Evolutionary conservation across 2,797 vertebrate species (phyloP), one percentile per base, ranked within the genome.

Genomic region (Chaunax sp.): DNA sequence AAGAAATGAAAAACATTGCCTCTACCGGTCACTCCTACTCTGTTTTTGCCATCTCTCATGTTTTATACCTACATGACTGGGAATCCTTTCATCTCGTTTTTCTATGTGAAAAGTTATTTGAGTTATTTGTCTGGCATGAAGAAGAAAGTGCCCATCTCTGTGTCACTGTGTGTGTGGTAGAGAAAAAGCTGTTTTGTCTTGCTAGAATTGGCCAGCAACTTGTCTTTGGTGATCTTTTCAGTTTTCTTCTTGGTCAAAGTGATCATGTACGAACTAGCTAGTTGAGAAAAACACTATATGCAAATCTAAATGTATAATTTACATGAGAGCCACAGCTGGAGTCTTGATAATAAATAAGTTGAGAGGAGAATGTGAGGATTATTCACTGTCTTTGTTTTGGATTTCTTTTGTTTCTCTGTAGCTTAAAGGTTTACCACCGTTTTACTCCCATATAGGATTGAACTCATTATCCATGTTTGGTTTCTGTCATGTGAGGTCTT

Each of bases 401-500:
- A 20, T 55, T 67, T 74, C 3, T 55, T 3, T 25, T 22, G 14
- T 46, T 9, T 50, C 28, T 64, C 49, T 67, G 15, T 52, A 15
- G 57, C 79, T 72, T 61, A 38, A 69, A 35, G 22, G 15, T 44
- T 58, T 69, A 22, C 66, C 16, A 61, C 41, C 1, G 1, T 44
- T 74, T 35, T 63, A 64, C 44, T 37, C 50, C 23, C 40, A 14
- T 69, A 45, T 64, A 53, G 22, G 44, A 15, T 57, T 44, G 10
- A 75, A 26, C 46, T 54, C 46, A 72, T 28, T 41, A 59, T 26
- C 16, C 9, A 15, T 26, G 23, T 49, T 49, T 26, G 12, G 12
- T 16, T 16, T 49, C 20, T 25, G 43, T 30, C 38, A 77, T 84
- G 54, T 82, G 77, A 68, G 69, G 65, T 85, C 65, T 66, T 90